Conservation (phyloP, 2,113 vertebrate genomes). For the Pitta sordida region DNA sequence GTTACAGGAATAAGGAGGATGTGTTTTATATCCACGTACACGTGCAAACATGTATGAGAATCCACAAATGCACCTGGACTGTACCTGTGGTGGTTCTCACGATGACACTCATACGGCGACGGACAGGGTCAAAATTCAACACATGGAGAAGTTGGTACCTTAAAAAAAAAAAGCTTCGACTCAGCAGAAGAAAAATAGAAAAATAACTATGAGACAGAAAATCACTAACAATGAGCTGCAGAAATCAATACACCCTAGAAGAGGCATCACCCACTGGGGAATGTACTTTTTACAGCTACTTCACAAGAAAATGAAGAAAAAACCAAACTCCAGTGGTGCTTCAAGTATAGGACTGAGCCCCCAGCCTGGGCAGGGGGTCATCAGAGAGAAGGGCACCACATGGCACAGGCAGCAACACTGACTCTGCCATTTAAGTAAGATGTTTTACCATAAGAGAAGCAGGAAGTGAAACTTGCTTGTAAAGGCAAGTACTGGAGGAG, state of each 20-base stretch:
- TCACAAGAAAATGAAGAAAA: neutral
- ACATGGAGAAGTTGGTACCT: slow-evolving; percentile 94
- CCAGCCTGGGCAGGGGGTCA: neutral
- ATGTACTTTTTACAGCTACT: neutral
- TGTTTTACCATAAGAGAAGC: neutral
- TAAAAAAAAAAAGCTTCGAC: neutral
- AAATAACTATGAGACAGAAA: neutral
- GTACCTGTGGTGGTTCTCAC: slow-evolving; percentile 83
- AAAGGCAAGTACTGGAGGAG: neutral
- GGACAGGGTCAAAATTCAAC: slow-evolving; percentile 90
- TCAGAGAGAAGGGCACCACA: neutral
- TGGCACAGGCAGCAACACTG: accelerated
- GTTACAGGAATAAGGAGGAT: neutral
- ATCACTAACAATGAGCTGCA: neutral
- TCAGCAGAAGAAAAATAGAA: neutral
- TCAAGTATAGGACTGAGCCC: neutral
- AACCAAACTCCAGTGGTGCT: neutral
- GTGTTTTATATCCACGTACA: neutral
- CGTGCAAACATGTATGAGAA: neutral
- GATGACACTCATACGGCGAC: slow-evolving; percentile 97
- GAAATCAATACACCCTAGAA: slow-evolving; percentile 1
- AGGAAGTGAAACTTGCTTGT: slow-evolving; percentile 32
- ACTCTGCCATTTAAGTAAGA: neutral
- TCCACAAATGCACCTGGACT: neutral
- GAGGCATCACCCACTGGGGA: neutral